These are phyloP conservation scores for Turritopsis rubra DNA, from an alignment of 30 jellyfish, hydroid and myxozoan species.

Conservation along the genomic window DNA sequence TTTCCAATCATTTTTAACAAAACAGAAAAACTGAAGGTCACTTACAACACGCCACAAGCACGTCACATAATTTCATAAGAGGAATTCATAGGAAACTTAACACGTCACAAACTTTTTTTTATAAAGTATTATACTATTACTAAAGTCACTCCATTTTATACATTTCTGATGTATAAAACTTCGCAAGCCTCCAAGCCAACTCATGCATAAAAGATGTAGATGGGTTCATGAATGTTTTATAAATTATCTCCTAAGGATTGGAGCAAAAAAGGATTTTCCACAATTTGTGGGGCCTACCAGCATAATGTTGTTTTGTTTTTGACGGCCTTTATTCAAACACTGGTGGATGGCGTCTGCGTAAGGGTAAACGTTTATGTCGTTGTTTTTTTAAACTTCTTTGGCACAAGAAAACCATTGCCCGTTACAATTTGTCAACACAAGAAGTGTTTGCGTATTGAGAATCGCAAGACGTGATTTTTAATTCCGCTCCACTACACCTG, in stretches of 20 bases:
- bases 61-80: too few relatives aligned
- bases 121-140: too few relatives aligned
- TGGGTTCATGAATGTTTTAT: background rate
- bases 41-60: too few relatives aligned
- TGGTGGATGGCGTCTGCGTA: background rate
- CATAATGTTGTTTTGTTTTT: background rate
- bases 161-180: background rate
- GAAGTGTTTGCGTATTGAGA: background rate
- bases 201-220: background rate
- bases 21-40: too few relatives aligned
- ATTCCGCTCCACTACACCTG: background rate
- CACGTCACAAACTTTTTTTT: too few relatives aligned
- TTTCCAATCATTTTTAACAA: too few relatives aligned
- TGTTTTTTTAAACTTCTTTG: background rate
- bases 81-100: too few relatives aligned
- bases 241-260: background rate
- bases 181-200: background rate
- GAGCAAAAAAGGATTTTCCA: slow-evolving; percentile 1
- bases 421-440: background rate
- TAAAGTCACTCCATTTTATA: too few relatives aligned
- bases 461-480: background rate
- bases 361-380: background rate
- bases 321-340: background rate
- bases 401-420: background rate
- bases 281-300: background rate